Conservation (phyloP, 2,113 vertebrate genomes). For the Saguinus midas region DNA sequence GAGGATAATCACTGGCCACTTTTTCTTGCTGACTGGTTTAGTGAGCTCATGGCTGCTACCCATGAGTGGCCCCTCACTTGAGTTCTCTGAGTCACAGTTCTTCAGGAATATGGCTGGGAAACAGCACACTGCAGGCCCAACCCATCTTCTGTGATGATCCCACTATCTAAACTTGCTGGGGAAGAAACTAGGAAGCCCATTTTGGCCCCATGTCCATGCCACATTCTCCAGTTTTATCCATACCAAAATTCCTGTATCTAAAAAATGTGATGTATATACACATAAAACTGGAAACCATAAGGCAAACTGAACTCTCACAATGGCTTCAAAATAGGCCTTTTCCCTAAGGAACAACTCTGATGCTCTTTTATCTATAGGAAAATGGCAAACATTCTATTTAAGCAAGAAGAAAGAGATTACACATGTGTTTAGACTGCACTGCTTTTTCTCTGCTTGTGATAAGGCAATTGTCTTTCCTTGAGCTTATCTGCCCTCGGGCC, state of each 20-base stretch:
- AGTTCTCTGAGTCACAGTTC: not conserved
- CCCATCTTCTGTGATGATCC: not conserved
- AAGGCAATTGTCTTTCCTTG: not conserved
- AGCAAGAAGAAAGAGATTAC: not conserved
- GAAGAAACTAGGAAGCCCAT: not conserved
- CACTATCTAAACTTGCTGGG: not conserved
- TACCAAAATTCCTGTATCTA: not conserved
- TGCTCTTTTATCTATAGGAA: not conserved
- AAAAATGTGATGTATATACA: not conserved
- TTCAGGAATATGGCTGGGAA: not conserved
- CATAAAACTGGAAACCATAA: not conserved
- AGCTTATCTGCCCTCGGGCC: not conserved
- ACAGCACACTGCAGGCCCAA: not conserved
- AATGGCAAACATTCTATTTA: not conserved
- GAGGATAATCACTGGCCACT: not conserved
- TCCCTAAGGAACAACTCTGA: not conserved
- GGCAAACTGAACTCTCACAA: not conserved
- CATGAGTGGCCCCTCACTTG: not conserved
- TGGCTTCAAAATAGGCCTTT: not conserved
- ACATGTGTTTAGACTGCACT: not conserved
- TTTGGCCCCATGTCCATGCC: not conserved
- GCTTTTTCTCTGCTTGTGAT: not conserved
- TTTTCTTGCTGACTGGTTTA: not conserved
- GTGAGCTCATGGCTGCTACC: not conserved
- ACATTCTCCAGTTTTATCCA: not conserved